Evolutionary conservation across 53 echinoderm and acorn worm species (phyloP).

Genomic region (Henricia sp.): DNA sequence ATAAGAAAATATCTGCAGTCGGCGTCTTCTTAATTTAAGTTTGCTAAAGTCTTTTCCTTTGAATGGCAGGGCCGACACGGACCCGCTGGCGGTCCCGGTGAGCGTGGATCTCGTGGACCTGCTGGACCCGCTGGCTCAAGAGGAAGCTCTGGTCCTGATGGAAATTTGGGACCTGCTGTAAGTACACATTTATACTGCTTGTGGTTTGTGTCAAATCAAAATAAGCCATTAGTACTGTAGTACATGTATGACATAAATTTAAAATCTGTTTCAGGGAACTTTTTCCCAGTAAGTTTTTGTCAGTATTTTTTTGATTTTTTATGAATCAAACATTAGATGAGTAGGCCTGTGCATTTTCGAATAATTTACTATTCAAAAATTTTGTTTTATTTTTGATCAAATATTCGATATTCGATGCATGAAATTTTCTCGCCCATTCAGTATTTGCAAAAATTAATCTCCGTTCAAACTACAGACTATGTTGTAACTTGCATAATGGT

Average conservation of each 20-base stretch:
- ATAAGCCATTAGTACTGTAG: not conserved
- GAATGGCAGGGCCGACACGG: constrained; percentile 56
- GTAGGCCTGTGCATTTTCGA: too few species aligned
- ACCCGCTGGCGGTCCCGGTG: constrained; percentile 44
- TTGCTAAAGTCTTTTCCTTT: not conserved
- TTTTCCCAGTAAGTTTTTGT: not conserved
- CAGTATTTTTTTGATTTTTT: too few species aligned
- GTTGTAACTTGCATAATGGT: too few species aligned
- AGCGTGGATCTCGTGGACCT: constrained; percentile 65
- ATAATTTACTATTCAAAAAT: too few species aligned
- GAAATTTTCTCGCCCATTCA: too few species aligned
- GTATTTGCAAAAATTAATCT: too few species aligned
- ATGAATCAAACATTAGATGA: too few species aligned
- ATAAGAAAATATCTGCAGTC: not conserved
- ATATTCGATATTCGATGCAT: too few species aligned
- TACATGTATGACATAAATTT: not conserved
- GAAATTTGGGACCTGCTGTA: constrained; percentile 40
- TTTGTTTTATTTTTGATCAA: too few species aligned
- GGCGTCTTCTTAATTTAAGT: not conserved
- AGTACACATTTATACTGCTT: not conserved
- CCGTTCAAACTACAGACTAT: too few species aligned
- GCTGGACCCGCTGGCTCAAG: constrained; percentile 53
- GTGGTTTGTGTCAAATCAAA: not conserved
- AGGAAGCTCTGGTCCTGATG: constrained; percentile 41
- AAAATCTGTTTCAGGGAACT: not conserved